These are phyloP conservation scores for Eciton burchellii DNA, from an alignment of 1,140 invertebrate genomes.

Conservation along the genomic window DNA sequence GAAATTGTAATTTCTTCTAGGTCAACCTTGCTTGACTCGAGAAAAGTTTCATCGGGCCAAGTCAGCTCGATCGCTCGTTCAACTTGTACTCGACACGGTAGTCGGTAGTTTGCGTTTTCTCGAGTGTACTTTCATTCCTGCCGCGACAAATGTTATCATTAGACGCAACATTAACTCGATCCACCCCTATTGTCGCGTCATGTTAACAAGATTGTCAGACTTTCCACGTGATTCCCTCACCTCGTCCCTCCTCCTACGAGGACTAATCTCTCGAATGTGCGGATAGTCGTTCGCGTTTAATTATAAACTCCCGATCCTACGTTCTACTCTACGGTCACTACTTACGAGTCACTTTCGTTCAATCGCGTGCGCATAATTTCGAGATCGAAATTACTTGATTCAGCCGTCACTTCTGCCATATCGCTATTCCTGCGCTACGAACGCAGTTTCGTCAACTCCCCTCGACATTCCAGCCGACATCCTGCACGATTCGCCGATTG, in stretches of 20 bases:
- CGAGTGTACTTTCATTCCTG: background rate
- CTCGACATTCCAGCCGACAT: conserved; percentile 30
- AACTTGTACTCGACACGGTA: background rate
- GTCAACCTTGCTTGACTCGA: background rate
- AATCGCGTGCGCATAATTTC: background rate
- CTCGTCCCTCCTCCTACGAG: too few relatives aligned
- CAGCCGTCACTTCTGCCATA: background rate
- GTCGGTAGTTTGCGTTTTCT: background rate
- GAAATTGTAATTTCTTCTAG: background rate
- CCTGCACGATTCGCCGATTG: conserved; percentile 61
- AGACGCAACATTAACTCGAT: background rate
- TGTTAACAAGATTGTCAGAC: conserved; percentile 21
- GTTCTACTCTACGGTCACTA: background rate
- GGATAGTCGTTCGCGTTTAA: background rate
- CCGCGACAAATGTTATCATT: background rate
- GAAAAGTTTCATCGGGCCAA: too few relatives aligned
- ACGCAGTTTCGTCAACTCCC: conserved; percentile 50
- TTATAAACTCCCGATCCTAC: background rate
- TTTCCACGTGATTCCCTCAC: background rate
- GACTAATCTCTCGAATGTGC: background rate
- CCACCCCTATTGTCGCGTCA: background rate
- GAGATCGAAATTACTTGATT: background rate
- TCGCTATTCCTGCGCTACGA: background rate
- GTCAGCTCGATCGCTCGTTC: background rate
- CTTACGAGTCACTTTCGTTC: background rate